These are phyloP conservation scores for Lonchura striata DNA, from an alignment of 2,113 vertebrate genomes.

Conservation along the genomic window DNA sequence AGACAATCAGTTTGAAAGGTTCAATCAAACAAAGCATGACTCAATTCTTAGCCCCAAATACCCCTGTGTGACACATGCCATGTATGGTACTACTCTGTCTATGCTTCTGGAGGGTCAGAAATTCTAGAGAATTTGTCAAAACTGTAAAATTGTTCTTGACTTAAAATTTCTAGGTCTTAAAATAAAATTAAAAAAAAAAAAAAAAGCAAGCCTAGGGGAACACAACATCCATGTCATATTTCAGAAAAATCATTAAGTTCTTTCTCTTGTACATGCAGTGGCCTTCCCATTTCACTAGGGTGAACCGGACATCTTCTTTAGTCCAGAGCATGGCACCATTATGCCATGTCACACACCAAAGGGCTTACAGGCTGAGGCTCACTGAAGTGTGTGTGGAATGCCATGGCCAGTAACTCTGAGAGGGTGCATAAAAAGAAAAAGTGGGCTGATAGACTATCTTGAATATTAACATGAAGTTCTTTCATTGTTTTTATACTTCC, in stretches of 20 bases:
- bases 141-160: neutral
- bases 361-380: neutral
- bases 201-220: neutral
- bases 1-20: slow-evolving; percentile 2
- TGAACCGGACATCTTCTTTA: neutral
- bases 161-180: neutral
- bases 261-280: neutral
- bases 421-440: fast-evolving
- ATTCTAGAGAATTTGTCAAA: neutral
- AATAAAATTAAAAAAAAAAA: no score
- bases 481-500: neutral
- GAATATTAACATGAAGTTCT: neutral
- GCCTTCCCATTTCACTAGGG: neutral
- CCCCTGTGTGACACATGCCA: neutral
- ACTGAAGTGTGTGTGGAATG: neutral
- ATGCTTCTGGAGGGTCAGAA: neutral
- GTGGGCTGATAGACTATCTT: neutral
- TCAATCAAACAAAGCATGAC: slow-evolving; percentile 19
- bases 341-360: neutral
- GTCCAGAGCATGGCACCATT: neutral
- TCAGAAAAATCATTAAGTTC: neutral
- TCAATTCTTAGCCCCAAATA: neutral
- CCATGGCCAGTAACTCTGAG: neutral
- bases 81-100: neutral
- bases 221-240: neutral